A percentile compares a stretch with the other conserved stretches of the same genome.
Evolutionary conservation across 2,113 vertebrate species (phyloP).

Genomic region (Pampusana beccarii): DNA sequence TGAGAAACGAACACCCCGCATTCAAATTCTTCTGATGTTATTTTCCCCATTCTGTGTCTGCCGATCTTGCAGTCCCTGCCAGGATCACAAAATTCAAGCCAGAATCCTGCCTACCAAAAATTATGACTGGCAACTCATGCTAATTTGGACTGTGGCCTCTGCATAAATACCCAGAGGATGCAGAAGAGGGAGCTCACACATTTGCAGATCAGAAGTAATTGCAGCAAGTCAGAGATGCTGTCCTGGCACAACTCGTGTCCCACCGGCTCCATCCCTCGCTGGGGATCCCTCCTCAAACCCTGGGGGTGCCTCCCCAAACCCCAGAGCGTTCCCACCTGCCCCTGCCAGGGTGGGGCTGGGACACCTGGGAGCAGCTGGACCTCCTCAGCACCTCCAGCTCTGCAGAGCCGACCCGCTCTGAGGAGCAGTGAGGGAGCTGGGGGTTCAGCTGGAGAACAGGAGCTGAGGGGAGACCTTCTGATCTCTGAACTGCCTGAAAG

Average conservation of each 20-base stretch:
- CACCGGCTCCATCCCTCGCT: accelerated
- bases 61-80: background rate
- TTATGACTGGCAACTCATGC: accelerated
- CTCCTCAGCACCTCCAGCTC: background rate
- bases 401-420: background rate
- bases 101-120: background rate
- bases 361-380: background rate
- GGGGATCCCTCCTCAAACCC: background rate
- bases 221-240: background rate
- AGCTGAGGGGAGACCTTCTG: too few relatives aligned
- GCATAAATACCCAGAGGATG: background rate
- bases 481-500: too few relatives aligned
- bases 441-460: too few relatives aligned
- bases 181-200: background rate
- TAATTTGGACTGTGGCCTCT: too few relatives aligned
- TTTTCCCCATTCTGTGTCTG: background rate
- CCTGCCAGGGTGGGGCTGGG: background rate
- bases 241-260: background rate
- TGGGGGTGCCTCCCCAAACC: too few relatives aligned
- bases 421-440: too few relatives aligned
- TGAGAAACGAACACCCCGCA: accelerated
- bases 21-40: background rate
- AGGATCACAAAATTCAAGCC: background rate
- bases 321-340: background rate
- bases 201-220: background rate